Conservation (phyloP, 2,113 vertebrate genomes). For the Thinocorus orbignyianus region DNA sequence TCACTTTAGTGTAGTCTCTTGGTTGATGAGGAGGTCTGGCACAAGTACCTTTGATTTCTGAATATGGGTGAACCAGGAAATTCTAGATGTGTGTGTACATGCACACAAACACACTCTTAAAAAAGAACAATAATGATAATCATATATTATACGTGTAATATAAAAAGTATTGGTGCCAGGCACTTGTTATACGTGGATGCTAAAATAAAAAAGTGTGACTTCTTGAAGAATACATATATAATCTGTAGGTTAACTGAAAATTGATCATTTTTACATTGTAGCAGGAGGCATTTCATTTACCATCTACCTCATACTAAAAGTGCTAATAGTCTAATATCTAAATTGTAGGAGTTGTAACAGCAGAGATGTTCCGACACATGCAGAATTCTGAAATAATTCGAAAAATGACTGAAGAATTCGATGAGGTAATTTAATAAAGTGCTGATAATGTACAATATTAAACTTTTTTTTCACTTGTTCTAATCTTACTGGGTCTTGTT, state of each 20-base stretch:
- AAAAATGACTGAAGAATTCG: conserved; percentile 99
- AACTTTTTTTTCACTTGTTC: background rate
- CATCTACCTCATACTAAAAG: background rate
- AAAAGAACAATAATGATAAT: background rate
- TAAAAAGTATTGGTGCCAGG: background rate
- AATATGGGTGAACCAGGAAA: background rate
- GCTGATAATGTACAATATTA: background rate
- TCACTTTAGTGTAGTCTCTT: background rate
- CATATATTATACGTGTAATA: too few species aligned
- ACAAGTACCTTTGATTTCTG: background rate
- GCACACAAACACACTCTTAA: background rate
- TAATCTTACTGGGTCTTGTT: background rate
- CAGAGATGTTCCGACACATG: conserved; percentile 99
- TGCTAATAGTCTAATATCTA: conserved; percentile 53
- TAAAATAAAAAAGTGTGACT: background rate
- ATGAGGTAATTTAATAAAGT: conserved; percentile 85
- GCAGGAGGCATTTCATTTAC: background rate
- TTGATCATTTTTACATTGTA: background rate
- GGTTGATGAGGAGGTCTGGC: background rate
- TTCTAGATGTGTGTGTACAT: background rate
- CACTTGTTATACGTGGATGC: background rate
- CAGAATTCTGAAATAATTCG: conserved; percentile 99
- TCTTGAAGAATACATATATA: background rate
- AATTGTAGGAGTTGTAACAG: conserved; percentile 91
- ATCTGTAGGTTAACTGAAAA: background rate